These are phyloP conservation scores for Adineta ricciae DNA, from an alignment of 2,888 invertebrate species.

Conservation along the genomic window DNA sequence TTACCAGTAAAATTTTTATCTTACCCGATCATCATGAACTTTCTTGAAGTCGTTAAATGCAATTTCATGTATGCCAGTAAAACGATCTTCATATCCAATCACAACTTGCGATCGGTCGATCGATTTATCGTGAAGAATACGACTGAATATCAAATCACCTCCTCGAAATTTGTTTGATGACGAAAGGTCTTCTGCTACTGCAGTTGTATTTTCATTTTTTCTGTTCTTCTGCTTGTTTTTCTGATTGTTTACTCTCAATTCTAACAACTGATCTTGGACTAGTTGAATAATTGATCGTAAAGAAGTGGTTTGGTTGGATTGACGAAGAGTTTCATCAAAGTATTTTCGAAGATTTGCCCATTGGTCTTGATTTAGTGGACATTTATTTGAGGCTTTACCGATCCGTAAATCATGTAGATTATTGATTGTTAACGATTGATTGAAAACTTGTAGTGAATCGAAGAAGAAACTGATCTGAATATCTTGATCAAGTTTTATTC, in stretches of 20 bases:
- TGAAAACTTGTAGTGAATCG: not conserved
- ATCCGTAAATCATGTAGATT: not conserved
- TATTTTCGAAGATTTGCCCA: not conserved
- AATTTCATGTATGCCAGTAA: conserved; percentile 31
- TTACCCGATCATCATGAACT: conserved; percentile 20
- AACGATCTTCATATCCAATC: conserved; percentile 30
- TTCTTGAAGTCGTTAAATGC: conserved; percentile 28
- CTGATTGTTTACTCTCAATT: not conserved
- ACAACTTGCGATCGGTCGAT: conserved; percentile 26
- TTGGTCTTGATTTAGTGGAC: not conserved
- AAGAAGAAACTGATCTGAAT: not conserved
- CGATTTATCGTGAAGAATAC: conserved; percentile 25
- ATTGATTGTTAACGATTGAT: not conserved
- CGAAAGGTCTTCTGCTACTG: not conserved
- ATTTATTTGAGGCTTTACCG: not conserved
- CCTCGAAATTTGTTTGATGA: conserved; percentile 27
- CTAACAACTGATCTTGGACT: not conserved
- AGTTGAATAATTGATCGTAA: not conserved
- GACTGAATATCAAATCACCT: conserved; percentile 26
- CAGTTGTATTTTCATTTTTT: no score
- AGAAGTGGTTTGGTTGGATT: not conserved
- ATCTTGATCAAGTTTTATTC: not conserved
- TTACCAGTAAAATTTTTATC: no score
- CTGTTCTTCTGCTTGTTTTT: not conserved
- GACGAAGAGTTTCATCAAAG: not conserved